phyloP scores from a whole-genome alignment of 2,113 vertebrate genomes.

The Crocuta crocuta region DNA sequence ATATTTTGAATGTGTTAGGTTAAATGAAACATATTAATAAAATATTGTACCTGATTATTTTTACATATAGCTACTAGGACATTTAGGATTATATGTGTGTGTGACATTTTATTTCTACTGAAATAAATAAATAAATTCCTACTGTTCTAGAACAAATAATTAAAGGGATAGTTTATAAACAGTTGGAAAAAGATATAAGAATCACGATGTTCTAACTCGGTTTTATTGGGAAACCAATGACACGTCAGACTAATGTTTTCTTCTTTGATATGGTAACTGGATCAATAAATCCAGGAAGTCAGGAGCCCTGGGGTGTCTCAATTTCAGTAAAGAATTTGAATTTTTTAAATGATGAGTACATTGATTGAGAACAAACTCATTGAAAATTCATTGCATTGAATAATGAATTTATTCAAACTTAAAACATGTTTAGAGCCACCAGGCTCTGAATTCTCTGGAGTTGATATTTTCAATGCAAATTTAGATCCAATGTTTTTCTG shows the following conservation, averaged over 20 bases:
- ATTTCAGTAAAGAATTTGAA: background rate
- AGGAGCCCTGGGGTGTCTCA: background rate
- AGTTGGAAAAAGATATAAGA: background rate
- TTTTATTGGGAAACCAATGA: background rate
- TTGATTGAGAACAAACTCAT: background rate
- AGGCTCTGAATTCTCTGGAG: background rate
- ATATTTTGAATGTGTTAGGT: background rate
- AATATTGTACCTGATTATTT: background rate
- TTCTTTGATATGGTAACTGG: background rate
- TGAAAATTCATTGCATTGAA: background rate
- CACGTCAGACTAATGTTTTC: background rate
- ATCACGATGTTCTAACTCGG: background rate
- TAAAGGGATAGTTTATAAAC: background rate
- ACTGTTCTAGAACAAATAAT: background rate
- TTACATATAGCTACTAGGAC: background rate
- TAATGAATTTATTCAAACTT: background rate
- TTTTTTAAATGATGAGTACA: background rate
- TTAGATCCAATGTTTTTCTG: background rate
- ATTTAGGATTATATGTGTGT: background rate
- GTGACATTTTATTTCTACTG: background rate
- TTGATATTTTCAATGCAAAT: background rate
- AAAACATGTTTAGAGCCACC: background rate
- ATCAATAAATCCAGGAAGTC: background rate
- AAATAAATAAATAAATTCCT: background rate
- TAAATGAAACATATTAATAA: background rate